Percentiles rank a stretch among this genome's conserved stretches.
phyloP scores from a whole-genome alignment of 2,888 invertebrate species.

The Lasioglossum pauxillum region DNA sequence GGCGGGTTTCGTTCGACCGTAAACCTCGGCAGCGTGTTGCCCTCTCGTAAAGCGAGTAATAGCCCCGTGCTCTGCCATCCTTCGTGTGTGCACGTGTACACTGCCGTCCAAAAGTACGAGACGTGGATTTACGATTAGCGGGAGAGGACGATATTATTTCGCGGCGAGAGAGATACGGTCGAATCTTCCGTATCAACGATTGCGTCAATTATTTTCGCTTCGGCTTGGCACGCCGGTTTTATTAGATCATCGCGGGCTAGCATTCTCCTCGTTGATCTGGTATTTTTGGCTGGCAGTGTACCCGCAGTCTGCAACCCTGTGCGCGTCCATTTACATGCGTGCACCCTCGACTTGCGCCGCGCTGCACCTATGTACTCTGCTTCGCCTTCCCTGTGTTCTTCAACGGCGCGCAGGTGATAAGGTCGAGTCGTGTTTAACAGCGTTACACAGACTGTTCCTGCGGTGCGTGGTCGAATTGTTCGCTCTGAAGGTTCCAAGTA shows the following conservation, averaged over 20 bases:
- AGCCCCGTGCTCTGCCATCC: constrained; percentile 34
- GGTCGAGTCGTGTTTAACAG: constrained; percentile 46
- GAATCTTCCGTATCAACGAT: neutral
- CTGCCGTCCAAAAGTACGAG: neutral
- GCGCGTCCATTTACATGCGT: constrained; percentile 41
- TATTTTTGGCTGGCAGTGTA: neutral
- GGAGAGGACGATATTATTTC: neutral
- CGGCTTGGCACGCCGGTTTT: neutral
- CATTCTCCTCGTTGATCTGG: no score
- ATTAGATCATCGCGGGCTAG: neutral
- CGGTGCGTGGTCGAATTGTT: neutral
- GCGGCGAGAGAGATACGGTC: neutral
- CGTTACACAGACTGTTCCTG: constrained; percentile 13
- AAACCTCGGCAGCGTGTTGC: constrained; percentile 63
- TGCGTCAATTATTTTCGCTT: neutral
- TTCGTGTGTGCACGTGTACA: neutral
- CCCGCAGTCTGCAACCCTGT: constrained; percentile 16
- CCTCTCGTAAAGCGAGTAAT: constrained; percentile 58
- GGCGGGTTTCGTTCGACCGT: constrained; percentile 63
- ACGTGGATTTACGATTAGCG: neutral
- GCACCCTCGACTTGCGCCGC: constrained; percentile 37
- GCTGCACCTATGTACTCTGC: constrained; percentile 26
- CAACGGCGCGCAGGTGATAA: constrained; percentile 60
- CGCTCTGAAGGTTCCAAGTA: neutral
- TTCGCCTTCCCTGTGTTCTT: constrained; percentile 26